Evolutionary conservation across 1,140 invertebrate species (phyloP), one percentile per base, ranked within the genome.

Genomic region (Frieseomelitta varia): DNA sequence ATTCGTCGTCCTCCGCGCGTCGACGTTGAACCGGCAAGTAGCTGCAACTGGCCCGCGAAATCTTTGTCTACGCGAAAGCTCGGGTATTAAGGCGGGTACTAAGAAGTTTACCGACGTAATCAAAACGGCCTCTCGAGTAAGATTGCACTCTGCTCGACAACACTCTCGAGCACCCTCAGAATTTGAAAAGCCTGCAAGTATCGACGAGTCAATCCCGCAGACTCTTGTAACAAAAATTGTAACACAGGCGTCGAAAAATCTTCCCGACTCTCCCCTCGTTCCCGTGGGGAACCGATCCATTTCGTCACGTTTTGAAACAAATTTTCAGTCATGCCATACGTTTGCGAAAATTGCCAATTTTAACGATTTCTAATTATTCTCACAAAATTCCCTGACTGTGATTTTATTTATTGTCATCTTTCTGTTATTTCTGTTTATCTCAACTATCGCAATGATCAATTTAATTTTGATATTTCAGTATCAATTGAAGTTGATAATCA

Each of bases 81-180:
- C 47, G 67, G 73, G 75, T 47, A 85, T 88, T 85, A 88, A 81
- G 75, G 72, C 79, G 72, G 82, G 6, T 47, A 47, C 84, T 69
- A 71, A 88, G 86, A 82, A 81, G 87, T 88, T 82, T 79, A 85
- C 79, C 72, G 76, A 79, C 79, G 79, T 83, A 88, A 88, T 88
- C 79, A 82, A 84, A 81, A 88, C 85, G 76, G 76, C 79, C 73
- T 82, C 87, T 88, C 74, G 71, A 79, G 58, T 87, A 76, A 81
- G 76, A 78, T 82, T 74, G 86, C 81, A 76, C 79, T 81, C 67
- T 30, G 69, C 34, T 71, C 86, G 71, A 85, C 81, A 55, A 79
- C 55, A 51, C 39, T 85, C 47, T 85, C 47, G 51, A 85, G 86
- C 27, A 79, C 58, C 61, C 86, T 88, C 19, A 82, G 79, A 75